A percentile compares a stretch with the other conserved stretches of the same genome.
Evolutionary conservation across 1,140 invertebrate species (phyloP).

Genomic region (Drosophila paulistorum): DNA sequence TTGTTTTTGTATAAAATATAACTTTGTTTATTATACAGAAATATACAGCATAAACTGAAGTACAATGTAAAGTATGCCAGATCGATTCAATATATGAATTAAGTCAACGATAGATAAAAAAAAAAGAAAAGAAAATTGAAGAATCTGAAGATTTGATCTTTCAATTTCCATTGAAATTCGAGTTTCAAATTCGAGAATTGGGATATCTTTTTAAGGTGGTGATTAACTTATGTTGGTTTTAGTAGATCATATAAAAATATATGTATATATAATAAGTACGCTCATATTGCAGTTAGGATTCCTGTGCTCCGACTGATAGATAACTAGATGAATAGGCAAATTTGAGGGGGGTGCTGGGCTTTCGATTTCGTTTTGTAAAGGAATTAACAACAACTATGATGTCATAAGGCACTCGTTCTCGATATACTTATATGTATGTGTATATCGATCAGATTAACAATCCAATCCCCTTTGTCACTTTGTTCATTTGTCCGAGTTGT

Average conservation of each 20-base stretch:
- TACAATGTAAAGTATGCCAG: slow-evolving; percentile 42
- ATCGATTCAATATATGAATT: no score
- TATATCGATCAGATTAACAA: slow-evolving; percentile 7
- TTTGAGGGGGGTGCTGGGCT: slow-evolving; percentile 19
- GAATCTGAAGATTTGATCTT: neutral
- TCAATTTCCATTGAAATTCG: neutral
- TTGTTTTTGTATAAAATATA: slow-evolving; percentile 69
- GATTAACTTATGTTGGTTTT: neutral
- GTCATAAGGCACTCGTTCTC: slow-evolving; percentile 66
- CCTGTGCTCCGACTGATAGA: slow-evolving; percentile 17
- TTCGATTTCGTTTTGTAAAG: slow-evolving; percentile 12
- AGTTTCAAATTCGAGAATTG: neutral
- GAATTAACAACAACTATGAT: slow-evolving; percentile 46
- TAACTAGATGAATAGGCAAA: slow-evolving; percentile 23
- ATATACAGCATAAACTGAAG: slow-evolving; percentile 56
- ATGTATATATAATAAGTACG: slow-evolving; percentile 13
- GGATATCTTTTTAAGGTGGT: neutral
- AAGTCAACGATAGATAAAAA: no score
- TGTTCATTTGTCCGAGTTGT: slow-evolving; percentile 20
- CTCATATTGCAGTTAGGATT: slow-evolving; percentile 24
- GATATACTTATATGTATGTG: neutral
- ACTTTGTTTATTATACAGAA: slow-evolving; percentile 59
- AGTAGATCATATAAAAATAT: slow-evolving; percentile 46
- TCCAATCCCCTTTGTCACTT: slow-evolving; percentile 6
- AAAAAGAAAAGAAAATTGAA: neutral